phyloP scores from a whole-genome alignment of 1,140 invertebrate genomes.

The Sycophaga agraensis region DNA sequence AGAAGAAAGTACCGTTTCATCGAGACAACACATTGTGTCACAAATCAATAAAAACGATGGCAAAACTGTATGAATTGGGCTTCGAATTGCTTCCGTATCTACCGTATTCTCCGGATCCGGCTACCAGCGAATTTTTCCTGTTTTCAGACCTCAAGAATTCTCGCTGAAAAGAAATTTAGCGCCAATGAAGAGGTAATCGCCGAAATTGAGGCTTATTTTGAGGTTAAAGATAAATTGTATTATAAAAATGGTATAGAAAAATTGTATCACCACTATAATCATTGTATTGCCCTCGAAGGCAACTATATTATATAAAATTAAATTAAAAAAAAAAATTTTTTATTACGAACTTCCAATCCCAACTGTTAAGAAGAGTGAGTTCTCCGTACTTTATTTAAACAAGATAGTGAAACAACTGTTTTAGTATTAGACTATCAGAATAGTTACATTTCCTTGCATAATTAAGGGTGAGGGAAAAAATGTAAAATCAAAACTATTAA shows the following conservation, averaged over 20 bases:
- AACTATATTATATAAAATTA: background rate
- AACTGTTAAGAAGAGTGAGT: too few relatives aligned
- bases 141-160: conserved; percentile 20
- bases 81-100: conserved; percentile 53
- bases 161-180: background rate
- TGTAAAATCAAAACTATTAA: too few relatives aligned
- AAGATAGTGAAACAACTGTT: too few relatives aligned
- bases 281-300: background rate
- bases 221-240: background rate
- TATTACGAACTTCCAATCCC: background rate
- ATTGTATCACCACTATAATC: background rate
- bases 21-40: conserved; percentile 39
- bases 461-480: too few relatives aligned
- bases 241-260: background rate
- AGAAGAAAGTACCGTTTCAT: conserved; percentile 48
- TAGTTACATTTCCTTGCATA: too few relatives aligned
- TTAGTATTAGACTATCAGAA: too few relatives aligned
- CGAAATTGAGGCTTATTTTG: background rate
- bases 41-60: too few relatives aligned
- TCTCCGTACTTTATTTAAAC: too few relatives aligned
- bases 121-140: conserved; percentile 45
- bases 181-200: background rate
- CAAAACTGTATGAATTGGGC: conserved; percentile 38
- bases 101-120: conserved; percentile 54
- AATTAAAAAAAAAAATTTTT: background rate